phyloP scores from a whole-genome alignment of 2,888 invertebrate species.

The Cephonodes hylas region DNA sequence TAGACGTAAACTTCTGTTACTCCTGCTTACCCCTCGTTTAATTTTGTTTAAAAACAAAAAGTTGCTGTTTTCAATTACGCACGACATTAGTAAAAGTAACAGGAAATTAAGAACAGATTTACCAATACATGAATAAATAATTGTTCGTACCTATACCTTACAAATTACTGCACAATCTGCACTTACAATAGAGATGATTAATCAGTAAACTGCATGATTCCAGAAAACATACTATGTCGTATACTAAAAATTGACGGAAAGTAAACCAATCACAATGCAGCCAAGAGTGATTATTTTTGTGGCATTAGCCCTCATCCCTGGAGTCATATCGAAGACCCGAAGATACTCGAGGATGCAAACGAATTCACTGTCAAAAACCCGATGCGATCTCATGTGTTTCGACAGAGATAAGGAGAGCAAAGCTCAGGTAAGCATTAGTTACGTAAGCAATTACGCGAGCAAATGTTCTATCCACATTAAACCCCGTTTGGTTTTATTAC shows the following conservation, averaged over 20 bases:
- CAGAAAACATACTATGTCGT: conserved; percentile 11
- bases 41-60: no score
- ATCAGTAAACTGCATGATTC: background rate
- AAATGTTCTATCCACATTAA: background rate
- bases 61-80: no score
- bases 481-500: background rate
- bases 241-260: conserved; percentile 22
- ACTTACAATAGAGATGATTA: no score
- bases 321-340: conserved; percentile 51
- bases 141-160: no score
- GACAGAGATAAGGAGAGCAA: conserved; percentile 61
- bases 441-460: background rate
- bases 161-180: no score
- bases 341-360: conserved; percentile 65
- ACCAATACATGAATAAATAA: no score
- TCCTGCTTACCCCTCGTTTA: no score
- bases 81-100: no score
- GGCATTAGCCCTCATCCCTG: conserved; percentile 42
- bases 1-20: no score
- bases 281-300: conserved; percentile 48
- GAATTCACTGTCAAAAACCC: conserved; percentile 80
- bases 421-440: conserved; percentile 51
- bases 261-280: conserved; percentile 42
- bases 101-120: no score
- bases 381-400: conserved; percentile 82